Evolutionary conservation across 2,797 vertebrate genomes (phyloP), one percentile per base, ranked within the genome.

Genomic region (Enoplosus armatus): DNA sequence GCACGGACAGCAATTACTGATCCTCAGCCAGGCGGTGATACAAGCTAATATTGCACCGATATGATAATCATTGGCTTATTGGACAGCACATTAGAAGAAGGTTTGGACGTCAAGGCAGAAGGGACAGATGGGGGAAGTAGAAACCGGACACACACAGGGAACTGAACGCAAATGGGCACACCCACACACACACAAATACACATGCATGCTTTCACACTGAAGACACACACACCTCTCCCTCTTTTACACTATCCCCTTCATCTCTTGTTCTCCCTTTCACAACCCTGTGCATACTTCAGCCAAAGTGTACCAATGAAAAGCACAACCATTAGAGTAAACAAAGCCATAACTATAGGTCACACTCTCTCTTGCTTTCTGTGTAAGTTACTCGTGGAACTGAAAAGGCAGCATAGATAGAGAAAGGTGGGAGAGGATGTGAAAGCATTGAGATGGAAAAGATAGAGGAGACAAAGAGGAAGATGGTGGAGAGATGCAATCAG

Each of bases 1-100:
- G 81, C 83, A 82, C 20, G 51, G 87, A 88, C 84, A 80, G 85
- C 90, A 93, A 94, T 93, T 93, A 94, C 89, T 87, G 89, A 88
- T 92, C 82, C 83, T 87, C 74, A 80, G 82, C 84, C 87, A 85
- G 83, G 71, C 85, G 11, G 75, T 89, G 87, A 91, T 88, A 86
- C 84, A 84, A 92, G 88, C 88, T 93, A 92, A 92, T 92, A 90
- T 86, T 78, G 89, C 81, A 80, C 77, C 86, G 61, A 93, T 94
- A 93, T 91, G 88, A 92, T 94, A 92, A 93, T 94, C 85, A 90
- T 80, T 76, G 70, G 80, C 79, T 92, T 89, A 91, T 87, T 90
- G 88, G 89, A 86, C 85, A 79, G 81, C 83, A 79, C 79, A 91
- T 89, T 89, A 88, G 80, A 89, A 69, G 76, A 85, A 67, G 76